phyloP scores from a whole-genome alignment of 2,113 vertebrate genomes.

The Eclectus roratus region DNA sequence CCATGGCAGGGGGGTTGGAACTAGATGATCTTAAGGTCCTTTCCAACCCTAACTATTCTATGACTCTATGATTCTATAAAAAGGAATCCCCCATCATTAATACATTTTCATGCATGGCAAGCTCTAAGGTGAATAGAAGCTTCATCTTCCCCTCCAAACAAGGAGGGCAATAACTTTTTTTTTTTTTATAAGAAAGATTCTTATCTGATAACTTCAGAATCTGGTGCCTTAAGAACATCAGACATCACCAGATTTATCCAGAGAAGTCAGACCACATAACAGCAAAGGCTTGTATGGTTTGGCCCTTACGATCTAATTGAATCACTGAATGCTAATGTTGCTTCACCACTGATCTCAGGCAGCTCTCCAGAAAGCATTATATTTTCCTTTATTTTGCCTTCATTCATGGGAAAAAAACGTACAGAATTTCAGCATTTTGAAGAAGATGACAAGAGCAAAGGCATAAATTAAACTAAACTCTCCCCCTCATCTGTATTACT shows the following conservation, averaged over 20 bases:
- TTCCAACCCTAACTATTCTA: no score
- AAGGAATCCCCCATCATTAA: not conserved
- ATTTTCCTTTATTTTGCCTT: not conserved
- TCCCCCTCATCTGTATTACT: not conserved
- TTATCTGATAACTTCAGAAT: not conserved
- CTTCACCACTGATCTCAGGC: not conserved
- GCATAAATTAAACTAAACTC: not conserved
- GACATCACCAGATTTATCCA: not conserved
- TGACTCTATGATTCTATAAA: not conserved
- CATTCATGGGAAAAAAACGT: not conserved
- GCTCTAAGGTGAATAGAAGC: not conserved
- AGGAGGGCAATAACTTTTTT: not conserved
- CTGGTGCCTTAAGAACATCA: not conserved
- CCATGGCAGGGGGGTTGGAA: no score
- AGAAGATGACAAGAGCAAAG: not conserved
- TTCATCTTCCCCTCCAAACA: not conserved
- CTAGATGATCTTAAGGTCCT: no score
- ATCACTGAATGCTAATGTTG: not conserved
- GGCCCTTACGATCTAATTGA: not conserved
- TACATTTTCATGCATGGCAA: not conserved
- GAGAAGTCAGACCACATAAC: not conserved
- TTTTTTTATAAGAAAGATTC: not conserved
- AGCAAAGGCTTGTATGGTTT: not conserved
- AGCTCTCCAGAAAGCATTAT: not conserved
- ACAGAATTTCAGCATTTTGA: not conserved